Evolutionary conservation across 2,797 vertebrate genomes (phyloP).

Genomic region (Coccyzus lansbergi): DNA sequence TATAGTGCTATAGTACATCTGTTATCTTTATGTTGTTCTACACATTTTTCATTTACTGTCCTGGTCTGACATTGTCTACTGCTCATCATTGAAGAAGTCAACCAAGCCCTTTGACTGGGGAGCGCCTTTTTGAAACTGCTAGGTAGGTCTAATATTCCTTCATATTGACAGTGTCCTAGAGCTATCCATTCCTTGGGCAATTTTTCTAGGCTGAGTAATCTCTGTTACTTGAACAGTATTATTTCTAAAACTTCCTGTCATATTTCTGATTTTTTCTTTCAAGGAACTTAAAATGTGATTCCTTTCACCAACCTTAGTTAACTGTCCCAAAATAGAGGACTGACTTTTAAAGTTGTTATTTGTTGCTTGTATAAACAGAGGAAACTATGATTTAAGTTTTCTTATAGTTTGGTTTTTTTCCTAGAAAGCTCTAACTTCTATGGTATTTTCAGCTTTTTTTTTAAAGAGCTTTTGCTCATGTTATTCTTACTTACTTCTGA

Average conservation of each 20-base stretch:
- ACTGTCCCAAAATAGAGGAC: not conserved
- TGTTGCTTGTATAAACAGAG: not conserved
- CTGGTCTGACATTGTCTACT: not conserved
- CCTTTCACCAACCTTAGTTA: not conserved
- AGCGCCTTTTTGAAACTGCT: not conserved
- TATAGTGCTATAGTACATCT: not conserved
- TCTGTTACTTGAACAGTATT: not conserved
- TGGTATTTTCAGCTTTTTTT: not conserved
- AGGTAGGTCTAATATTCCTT: not conserved
- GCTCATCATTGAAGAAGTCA: not conserved
- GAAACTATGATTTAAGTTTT: not conserved
- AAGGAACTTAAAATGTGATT: not conserved
- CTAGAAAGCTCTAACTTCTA: not conserved
- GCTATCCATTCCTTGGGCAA: fast-evolving
- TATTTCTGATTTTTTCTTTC: not conserved
- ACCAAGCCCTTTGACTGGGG: not conserved
- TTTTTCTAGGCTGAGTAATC: fast-evolving
- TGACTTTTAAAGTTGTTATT: not conserved
- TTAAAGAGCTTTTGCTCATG: not conserved
- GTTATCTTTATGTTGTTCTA: not conserved
- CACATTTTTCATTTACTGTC: not conserved
- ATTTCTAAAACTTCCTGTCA: not conserved
- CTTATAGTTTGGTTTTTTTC: not conserved
- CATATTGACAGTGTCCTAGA: not conserved
- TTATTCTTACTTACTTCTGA: not conserved